Conservation (phyloP, 2,797 vertebrate genomes). For the Ammospiza maritima region DNA sequence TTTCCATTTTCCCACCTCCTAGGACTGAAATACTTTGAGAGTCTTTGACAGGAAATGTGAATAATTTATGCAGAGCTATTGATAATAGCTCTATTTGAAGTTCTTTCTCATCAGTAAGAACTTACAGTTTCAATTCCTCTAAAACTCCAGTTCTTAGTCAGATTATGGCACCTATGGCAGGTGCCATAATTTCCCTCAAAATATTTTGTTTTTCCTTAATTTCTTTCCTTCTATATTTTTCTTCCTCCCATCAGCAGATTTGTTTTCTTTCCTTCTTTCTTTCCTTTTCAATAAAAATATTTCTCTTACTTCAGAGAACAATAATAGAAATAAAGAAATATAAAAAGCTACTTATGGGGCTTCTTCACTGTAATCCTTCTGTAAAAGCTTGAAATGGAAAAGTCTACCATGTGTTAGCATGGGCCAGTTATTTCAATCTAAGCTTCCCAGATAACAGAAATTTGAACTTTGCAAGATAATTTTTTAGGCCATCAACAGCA, state of each 20-base stretch:
- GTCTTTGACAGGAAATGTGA: neutral
- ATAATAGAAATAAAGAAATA: neutral
- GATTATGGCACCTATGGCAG: neutral
- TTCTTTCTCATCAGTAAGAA: neutral
- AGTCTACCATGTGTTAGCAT: neutral
- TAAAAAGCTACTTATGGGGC: neutral
- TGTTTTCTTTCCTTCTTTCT: neutral
- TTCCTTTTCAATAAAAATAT: neutral
- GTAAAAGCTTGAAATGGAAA: neutral
- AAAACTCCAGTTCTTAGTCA: neutral
- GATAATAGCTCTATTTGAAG: neutral
- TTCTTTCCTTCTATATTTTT: neutral
- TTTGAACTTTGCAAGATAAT: neutral
- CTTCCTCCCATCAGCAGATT: neutral
- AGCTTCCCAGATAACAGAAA: neutral
- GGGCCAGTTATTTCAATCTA: neutral
- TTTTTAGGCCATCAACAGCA: neutral
- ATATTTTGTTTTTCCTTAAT: neutral
- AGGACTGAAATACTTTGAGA: neutral
- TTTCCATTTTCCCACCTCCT: neutral
- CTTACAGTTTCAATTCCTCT: neutral
- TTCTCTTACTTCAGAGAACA: neutral
- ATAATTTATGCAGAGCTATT: neutral
- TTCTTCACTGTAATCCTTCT: neutral
- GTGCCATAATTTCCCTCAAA: neutral